Evolutionary conservation across 2,797 vertebrate genomes (phyloP).

Genomic region (Propithecus deckenii): DNA sequence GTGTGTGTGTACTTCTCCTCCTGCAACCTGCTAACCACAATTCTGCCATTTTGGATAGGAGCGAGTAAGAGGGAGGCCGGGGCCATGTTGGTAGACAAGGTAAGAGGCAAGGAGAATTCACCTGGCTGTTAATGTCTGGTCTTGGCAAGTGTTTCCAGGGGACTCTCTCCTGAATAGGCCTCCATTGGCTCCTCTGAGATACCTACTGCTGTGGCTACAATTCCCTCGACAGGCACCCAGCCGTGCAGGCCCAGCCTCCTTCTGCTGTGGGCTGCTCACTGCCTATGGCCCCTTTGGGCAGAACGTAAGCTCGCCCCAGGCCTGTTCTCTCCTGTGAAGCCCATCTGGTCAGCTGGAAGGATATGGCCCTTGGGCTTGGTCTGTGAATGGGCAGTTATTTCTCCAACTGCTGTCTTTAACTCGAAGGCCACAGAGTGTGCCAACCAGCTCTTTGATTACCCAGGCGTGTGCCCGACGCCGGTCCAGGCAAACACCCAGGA

Average conservation of each 20-base stretch:
- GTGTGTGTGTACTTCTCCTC: background rate
- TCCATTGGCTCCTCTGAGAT: background rate
- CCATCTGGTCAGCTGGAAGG: background rate
- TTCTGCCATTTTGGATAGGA: background rate
- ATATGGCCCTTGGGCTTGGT: background rate
- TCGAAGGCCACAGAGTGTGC: background rate
- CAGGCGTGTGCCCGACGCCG: background rate
- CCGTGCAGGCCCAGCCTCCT: background rate
- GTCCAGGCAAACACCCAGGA: background rate
- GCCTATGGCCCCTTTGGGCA: background rate
- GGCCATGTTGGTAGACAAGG: background rate
- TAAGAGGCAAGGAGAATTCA: background rate
- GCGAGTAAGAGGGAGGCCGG: rapidly evolving
- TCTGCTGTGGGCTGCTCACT: background rate
- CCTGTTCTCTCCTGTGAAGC: background rate
- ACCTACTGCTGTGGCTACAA: background rate
- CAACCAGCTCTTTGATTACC: background rate
- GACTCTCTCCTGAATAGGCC: background rate
- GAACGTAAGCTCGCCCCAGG: background rate
- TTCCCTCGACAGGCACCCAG: background rate
- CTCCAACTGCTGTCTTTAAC: background rate
- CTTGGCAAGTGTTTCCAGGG: background rate
- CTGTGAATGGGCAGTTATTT: background rate
- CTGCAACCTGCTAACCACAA: background rate
- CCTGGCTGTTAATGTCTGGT: background rate